Evolutionary conservation across 2,113 vertebrate species (phyloP), one percentile per base, ranked within the genome.

Genomic region (Chaetura pelagica): DNA sequence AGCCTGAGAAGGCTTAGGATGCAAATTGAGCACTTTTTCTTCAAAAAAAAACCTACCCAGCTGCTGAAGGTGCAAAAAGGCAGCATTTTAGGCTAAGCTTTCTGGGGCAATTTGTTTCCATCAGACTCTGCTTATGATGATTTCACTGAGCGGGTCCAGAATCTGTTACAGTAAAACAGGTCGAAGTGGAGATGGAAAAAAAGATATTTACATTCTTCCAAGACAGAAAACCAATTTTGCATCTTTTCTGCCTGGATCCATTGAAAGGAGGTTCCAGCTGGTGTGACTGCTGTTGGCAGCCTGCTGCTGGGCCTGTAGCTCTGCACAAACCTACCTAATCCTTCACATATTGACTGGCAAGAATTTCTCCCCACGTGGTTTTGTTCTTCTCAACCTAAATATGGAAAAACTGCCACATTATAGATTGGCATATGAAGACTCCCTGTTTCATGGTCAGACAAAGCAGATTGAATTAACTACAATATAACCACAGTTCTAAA

Each of bases 191-290:
- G 84, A 86, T 48, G 66, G 91, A 24, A 90, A 64, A 90, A 64
- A 84, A 87, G 68, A 68, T 75, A 89, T 92, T 95, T 81, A 89
- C 64, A 64, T 84, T 71, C 93, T 96, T 94, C 91, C 93, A 93
- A 97, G 86, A 84, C 81, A 90, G 84, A 71, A 94, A 92, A 96
- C 89, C 80, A 93, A 93, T 75, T 94, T 95, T 89, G 93, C 89
- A 86, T 95, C 83, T 94, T 78, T 92, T 93, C 84, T 89, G 80
- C 68, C 64, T 90, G 91, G 91, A 78, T 89, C 49, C 69, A 93
- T 89, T 91, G 84, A 85, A 89, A 96, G 89, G 48, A 92, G 89
- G 91, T 95, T 48, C 93, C 77, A 87, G 87, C 62, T 87, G 73
- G 44, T 72, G 15, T 44, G 89, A 92, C 14, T 96, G 84, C 94